Conservation (phyloP, 2,888 invertebrate species). For the Chrysotoxum bicinctum region DNA sequence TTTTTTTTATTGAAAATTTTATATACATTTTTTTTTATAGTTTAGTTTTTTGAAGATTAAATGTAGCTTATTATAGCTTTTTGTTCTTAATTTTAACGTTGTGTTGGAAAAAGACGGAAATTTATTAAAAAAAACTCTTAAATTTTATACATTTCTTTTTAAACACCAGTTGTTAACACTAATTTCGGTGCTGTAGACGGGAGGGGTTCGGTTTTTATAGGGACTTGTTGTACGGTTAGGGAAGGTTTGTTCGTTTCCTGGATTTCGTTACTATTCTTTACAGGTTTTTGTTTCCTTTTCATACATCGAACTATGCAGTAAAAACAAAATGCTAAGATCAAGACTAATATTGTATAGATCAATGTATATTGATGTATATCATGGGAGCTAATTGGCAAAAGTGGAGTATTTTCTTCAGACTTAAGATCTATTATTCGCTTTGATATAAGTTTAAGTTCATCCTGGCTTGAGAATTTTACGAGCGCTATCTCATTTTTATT, state of each 20-base stretch:
- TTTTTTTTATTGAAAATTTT: no score
- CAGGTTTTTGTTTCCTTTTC: neutral
- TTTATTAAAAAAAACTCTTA: no score
- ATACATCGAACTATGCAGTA: neutral
- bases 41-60: no score
- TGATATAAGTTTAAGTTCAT: neutral
- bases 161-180: no score
- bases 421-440: neutral
- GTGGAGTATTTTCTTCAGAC: neutral
- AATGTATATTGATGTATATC: neutral
- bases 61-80: no score
- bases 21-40: no score
- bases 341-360: no score
- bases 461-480: neutral
- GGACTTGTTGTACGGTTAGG: neutral
- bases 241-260: neutral
- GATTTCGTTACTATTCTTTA: neutral
- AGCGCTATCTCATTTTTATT: neutral
- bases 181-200: no score
- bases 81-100: no score
- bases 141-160: no score
- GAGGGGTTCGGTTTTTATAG: neutral
- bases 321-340: neutral
- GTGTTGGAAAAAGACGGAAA: no score
- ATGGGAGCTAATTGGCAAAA: neutral